Evolutionary conservation across 2,888 invertebrate species (phyloP), one percentile per base, ranked within the genome.

Genomic region (Phortica okadai): DNA sequence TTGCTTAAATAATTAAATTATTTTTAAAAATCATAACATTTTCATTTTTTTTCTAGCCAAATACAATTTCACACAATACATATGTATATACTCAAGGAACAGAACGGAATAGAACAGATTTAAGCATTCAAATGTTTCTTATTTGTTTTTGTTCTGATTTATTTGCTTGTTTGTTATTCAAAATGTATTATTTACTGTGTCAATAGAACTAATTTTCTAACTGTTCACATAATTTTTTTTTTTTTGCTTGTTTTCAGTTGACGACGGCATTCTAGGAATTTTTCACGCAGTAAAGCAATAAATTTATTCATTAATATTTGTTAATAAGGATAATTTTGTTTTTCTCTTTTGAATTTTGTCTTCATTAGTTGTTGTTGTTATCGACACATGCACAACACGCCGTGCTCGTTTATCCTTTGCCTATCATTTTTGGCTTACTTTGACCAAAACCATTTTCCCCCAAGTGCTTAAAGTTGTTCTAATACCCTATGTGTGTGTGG

Each of bases 231-330:
- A 45, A 45, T 45, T 45, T 76, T 76, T 78, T 78, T 78, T 66
- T 69, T 41, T 76, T 76, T 72, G 72, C 74, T 77, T 75, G 73
- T 77, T 64, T 77, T 78, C 50, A 73, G 78, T 84, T 83, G 85
- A 85, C 87, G 88, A 86, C 85, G 82, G 87, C 88, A 86, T 88
- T 86, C 80, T 85, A 85, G 87, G 88, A 85, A 86, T 86, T 85
- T 75, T 81, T 81, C 80, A 80, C 81, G 80, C 85, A 86, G 21
- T 80, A 81, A 84, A 86, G 85, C 85, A 84, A 81, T 75, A 81
- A 79, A 81, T 84, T 81, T 70, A 74, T 74, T 16, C 66, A 64
- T 76, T 67, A 76, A 62, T 67, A 42, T 62, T 62, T 50, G 21
- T 54, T 54, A 3, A 3, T 74, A 56, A 54, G 64, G 44, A 73